phyloP scores from a whole-genome alignment of 2,888 invertebrate genomes.

The Ophraella communa region DNA sequence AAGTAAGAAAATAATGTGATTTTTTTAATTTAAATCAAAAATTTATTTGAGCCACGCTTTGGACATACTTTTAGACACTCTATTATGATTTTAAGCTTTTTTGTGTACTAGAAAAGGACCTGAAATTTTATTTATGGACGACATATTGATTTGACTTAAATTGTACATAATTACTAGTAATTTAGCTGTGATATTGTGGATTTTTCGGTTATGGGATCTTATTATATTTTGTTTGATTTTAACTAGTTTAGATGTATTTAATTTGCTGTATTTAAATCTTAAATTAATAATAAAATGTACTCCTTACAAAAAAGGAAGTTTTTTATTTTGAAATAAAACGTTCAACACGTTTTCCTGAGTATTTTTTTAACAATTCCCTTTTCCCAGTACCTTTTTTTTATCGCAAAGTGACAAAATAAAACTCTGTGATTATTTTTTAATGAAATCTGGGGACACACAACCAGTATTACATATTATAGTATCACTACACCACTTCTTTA shows the following conservation, averaged over 20 bases:
- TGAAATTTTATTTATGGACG: conserved; percentile 20
- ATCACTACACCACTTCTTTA: too few relatives aligned
- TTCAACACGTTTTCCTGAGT: neutral
- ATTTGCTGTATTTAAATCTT: conserved; percentile 23
- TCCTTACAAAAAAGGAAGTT: conserved; percentile 15
- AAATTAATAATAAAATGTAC: conserved; percentile 18
- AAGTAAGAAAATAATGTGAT: neutral
- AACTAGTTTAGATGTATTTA: conserved; percentile 27
- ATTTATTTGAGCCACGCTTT: conserved; percentile 9
- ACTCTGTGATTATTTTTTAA: neutral
- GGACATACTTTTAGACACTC: neutral
- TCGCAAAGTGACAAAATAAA: too few relatives aligned
- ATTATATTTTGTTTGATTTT: conserved; percentile 23
- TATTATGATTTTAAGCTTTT: conserved; percentile 4
- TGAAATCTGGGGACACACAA: too few relatives aligned
- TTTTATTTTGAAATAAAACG: conserved; percentile 16
- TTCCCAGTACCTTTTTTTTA: too few relatives aligned
- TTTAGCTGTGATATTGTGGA: conserved; percentile 62
- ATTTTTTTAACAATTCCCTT: neutral
- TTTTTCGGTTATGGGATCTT: conserved; percentile 42
- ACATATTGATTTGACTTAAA: too few relatives aligned
- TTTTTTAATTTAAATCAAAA: neutral
- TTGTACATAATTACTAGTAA: conserved; percentile 56
- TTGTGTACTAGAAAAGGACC: neutral
- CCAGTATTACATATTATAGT: too few relatives aligned